Base-by-base conservation (phyloP, 2,888 invertebrate genomes). In the Colostygia pectinataria region DNA sequence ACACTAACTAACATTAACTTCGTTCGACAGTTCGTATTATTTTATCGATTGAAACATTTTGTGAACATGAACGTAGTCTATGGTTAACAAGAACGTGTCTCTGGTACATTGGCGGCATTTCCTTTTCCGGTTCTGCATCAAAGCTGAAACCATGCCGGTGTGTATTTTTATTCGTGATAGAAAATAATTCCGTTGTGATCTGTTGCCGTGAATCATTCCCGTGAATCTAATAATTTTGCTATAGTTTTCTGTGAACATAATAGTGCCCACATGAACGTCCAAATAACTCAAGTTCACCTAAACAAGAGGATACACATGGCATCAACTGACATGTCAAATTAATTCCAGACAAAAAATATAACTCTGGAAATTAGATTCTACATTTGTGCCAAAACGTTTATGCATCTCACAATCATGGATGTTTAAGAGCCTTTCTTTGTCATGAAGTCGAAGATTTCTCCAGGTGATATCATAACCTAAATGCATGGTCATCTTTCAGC, bases 61-160 rank as follows among this genome's bases (percentile, higher is more conserved):
- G n/a, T n/a, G n/a, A n/a, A n/a, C n/a, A n/a, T n/a, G 20, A 13
- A 36, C n/a, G n/a, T 53, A n/a, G 47, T 49, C 53, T 72, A 55
- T 75, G 64, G 59, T 46, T 41, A 59, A 55, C 23, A 45, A 67
- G 53, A 32, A 62, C 52, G 79, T 75, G 64, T 79, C 74, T 73
- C 68, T 86, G 82, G 66, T 55, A 59, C 63, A 75, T 75, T 72
- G 55, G 63, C 69, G 66, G 71, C 66, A 70, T 84, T 83, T 89
- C 90, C 90, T 88, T 91, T 91, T 91, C 90, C 90, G 90, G 90
- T 91, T 90, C 87, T 90, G 90, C 90, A 83, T 79, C 78, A 74
- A 83, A 90, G 90, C 89, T 86, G 89, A 80, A 89, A 89, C 90
- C 90, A 91, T 91, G 90, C 90, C 90, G 90, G 90, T 91, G 86